These are phyloP conservation scores for Saccostrea glomerata DNA, from an alignment of 1,140 invertebrate genomes.

Conservation along the genomic window DNA sequence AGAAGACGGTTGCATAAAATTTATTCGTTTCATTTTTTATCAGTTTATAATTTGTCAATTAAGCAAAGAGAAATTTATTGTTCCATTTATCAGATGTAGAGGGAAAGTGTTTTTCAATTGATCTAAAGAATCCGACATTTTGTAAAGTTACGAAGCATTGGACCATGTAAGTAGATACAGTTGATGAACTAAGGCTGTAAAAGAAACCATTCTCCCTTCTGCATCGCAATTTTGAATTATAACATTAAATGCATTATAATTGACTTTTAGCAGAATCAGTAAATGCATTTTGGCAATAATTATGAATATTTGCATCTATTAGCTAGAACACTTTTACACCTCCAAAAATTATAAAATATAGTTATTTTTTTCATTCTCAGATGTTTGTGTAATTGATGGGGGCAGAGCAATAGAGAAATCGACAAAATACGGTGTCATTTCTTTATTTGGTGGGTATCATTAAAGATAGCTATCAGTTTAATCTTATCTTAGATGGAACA, in stretches of 20 bases:
- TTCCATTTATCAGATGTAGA: conserved; percentile 19
- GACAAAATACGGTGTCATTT: not conserved
- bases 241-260: conserved; percentile 30
- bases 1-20: conserved; percentile 39
- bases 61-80: conserved; percentile 35
- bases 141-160: conserved; percentile 17
- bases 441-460: conserved; percentile 12
- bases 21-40: conserved; percentile 29
- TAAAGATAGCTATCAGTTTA: conserved; percentile 15
- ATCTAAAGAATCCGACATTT: conserved; percentile 23
- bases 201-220: conserved; percentile 3
- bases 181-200: not conserved
- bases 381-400: not conserved
- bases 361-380: not conserved
- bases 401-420: not conserved
- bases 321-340: not conserved
- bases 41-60: conserved; percentile 40
- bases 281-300: not conserved
- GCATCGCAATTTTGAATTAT: conserved; percentile 31
- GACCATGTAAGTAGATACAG: conserved; percentile 16
- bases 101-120: conserved; percentile 37
- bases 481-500: conserved; percentile 25
- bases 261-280: conserved; percentile 18
- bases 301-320: conserved; percentile 35
- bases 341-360: not conserved